Evolutionary conservation across 2,113 vertebrate genomes (phyloP), one percentile per base, ranked within the genome.

Genomic region (Phyllostomus discolor): DNA sequence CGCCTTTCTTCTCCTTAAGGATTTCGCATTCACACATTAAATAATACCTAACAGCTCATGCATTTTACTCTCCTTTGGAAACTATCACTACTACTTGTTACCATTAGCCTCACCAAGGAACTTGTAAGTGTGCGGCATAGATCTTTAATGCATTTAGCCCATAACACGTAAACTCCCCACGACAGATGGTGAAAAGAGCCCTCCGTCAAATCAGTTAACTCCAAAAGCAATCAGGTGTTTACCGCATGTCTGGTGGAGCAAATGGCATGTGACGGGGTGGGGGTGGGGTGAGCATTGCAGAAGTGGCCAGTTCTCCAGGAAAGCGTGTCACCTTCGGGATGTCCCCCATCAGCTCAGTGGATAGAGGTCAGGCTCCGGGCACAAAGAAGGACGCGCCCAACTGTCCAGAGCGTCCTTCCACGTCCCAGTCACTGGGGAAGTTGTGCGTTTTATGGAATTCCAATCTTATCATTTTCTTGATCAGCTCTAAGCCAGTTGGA

Each of bases 401-500:
- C 10, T 48, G 4, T 19, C 79, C 46, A 94, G 83, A 33, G 35
- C 28, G 78, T 14, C 43, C 41, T 76, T 78, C 73, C 46, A 67
- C n/a, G 86, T 95, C 69, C 46, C 79, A 69, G 35, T 59, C 62
- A 83, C 50, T 67, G 88, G 22, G 69, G 57, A 85, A 20, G 33
- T 31, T 78, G 48, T 14, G 52, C 24, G 50, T 33, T 90, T 83
- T 52, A 79, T 69, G 16, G 85, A 90, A 81, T 75, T 64, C 78
- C 72, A 16, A 59, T n/a, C 91, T 82, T 52, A 73, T 14, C 8
- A 0, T 89, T 78, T 24, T 87, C 89, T 46, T 64, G 59, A 75
- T 81, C 16, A 43, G 24, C 43, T 66, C 80, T 88, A 95, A 86
- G 73, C 50, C 48, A 85, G 69, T 95, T 85, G 85, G 78, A 94